Evolutionary conservation across 1,140 invertebrate genomes (phyloP).

Genomic region (Leguminivora glycinivorella): DNA sequence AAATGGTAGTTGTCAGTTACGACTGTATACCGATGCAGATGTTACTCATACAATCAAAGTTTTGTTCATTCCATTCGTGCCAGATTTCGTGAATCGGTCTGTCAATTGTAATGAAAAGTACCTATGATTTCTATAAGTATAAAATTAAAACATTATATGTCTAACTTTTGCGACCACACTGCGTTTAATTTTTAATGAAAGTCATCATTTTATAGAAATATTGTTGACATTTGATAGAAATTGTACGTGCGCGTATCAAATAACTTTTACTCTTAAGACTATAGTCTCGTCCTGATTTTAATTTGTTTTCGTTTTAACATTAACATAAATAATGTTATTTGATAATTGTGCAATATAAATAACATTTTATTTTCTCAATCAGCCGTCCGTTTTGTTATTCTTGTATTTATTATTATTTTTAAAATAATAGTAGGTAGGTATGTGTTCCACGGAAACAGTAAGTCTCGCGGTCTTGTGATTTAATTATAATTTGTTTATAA

Average conservation of each 20-base stretch:
- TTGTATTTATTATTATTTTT: not conserved
- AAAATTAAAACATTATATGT: not conserved
- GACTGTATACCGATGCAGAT: no score
- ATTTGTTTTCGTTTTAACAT: not conserved
- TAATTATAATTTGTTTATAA: not conserved
- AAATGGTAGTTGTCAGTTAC: no score
- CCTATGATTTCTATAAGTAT: not conserved
- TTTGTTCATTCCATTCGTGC: no score
- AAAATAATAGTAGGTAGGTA: no score
- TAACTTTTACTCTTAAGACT: not conserved
- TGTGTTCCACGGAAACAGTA: not conserved
- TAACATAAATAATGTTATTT: not conserved
- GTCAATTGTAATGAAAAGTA: no score
- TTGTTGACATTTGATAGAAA: not conserved
- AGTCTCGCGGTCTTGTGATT: not conserved
- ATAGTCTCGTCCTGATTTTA: not conserved
- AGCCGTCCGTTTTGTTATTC: conserved; percentile 9
- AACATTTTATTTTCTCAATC: not conserved
- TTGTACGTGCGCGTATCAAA: not conserved
- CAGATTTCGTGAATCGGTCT: no score
- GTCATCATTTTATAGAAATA: not conserved
- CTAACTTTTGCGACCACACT: not conserved
- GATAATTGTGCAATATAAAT: not conserved
- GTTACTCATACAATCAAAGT: no score
- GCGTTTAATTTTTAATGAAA: not conserved